Percentiles rank a stretch among this genome's conserved stretches.
Conservation (phyloP, 2,888 invertebrate species). For the Autographa gamma region DNA sequence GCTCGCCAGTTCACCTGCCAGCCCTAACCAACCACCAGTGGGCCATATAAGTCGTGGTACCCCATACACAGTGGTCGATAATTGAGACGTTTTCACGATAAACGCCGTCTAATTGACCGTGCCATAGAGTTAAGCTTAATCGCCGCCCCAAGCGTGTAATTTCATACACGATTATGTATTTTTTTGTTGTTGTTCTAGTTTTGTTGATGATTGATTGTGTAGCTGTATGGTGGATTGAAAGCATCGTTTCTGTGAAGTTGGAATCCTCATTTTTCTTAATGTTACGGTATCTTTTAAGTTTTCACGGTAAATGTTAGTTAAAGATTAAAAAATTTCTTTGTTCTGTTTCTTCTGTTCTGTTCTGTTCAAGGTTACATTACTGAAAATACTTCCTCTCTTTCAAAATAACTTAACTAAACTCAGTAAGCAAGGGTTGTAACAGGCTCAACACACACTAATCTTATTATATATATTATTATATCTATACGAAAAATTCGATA, state of each 20-base stretch:
- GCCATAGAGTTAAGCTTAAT: constrained; percentile 65
- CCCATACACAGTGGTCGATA: constrained; percentile 58
- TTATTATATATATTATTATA: too few species aligned
- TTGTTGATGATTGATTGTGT: constrained; percentile 65
- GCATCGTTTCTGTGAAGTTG: constrained; percentile 18
- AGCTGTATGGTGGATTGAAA: constrained; percentile 15
- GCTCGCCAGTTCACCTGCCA: too few species aligned
- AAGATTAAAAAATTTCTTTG: too few species aligned
- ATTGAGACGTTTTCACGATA: constrained; percentile 77
- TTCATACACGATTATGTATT: constrained; percentile 61
- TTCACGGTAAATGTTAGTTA: background rate
- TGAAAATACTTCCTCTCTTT: too few species aligned
- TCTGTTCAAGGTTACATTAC: too few species aligned
- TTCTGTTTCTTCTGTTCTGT: too few species aligned
- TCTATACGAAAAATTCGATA: too few species aligned
- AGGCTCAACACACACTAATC: too few species aligned
- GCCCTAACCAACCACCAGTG: constrained; percentile 33
- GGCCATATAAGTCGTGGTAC: constrained; percentile 38
- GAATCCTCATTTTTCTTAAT: background rate
- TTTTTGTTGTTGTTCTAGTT: constrained; percentile 72
- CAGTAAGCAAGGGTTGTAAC: too few species aligned
- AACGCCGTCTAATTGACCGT: constrained; percentile 71
- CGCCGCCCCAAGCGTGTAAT: constrained; percentile 70
- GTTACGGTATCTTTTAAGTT: background rate
- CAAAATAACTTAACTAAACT: too few species aligned